A percentile compares a stretch with the other conserved stretches of the same genome.
Conservation (phyloP, 1,140 invertebrate genomes). For the Cylas formicarius region DNA sequence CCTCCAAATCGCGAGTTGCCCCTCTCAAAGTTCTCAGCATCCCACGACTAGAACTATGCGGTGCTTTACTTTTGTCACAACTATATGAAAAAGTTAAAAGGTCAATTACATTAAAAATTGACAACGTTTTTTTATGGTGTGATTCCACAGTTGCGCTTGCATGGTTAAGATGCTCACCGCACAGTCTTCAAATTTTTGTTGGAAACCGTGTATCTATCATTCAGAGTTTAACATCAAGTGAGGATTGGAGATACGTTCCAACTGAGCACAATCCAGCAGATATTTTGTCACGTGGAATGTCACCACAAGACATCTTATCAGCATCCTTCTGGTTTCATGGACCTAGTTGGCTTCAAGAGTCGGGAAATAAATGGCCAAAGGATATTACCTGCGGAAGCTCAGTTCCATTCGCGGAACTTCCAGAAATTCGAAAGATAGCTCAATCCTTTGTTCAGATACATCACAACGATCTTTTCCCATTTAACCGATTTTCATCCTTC, state of each 20-base stretch:
- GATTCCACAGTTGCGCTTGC: conserved; percentile 41
- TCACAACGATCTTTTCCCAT: too few relatives aligned
- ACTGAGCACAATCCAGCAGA: conserved; percentile 41
- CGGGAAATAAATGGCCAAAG: conserved; percentile 19
- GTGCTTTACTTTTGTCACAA: conserved; percentile 15
- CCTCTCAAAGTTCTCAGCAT: conserved; percentile 25
- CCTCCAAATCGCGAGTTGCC: conserved; percentile 36
- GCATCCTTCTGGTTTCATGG: conserved; percentile 37
- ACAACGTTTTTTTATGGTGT: conserved; percentile 35
- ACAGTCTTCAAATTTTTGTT: conserved; percentile 32
- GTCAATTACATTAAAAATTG: conserved; percentile 21
- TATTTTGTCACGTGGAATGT: conserved; percentile 39
- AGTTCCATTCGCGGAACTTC: too few relatives aligned
- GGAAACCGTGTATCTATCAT: conserved; percentile 38
- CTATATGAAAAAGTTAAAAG: conserved; percentile 18
- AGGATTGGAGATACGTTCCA: conserved; percentile 36
- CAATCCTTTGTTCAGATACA: too few relatives aligned
- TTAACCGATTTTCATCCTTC: too few relatives aligned
- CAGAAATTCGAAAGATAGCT: too few relatives aligned
- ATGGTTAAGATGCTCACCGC: conserved; percentile 21
- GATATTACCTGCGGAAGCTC: too few relatives aligned
- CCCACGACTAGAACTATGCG: conserved; percentile 28
- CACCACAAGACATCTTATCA: conserved; percentile 20
- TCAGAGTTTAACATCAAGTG: conserved; percentile 28
- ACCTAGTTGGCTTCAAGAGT: conserved; percentile 16